Conservation (phyloP, 2,888 invertebrate genomes). For the Oxytorus armatus region DNA sequence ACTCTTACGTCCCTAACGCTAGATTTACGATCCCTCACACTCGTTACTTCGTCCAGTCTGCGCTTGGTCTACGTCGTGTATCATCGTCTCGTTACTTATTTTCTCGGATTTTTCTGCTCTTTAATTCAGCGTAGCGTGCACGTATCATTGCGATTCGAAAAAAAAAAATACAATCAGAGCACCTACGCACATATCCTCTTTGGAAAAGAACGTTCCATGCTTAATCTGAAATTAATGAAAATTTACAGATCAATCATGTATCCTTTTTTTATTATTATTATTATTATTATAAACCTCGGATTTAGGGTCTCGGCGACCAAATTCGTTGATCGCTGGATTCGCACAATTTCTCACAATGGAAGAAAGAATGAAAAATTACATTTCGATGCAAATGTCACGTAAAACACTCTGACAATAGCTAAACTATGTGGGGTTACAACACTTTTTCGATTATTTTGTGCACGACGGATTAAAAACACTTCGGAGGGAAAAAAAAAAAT, state of each 20-base stretch:
- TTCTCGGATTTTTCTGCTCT: conserved; percentile 12
- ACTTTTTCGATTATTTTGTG: conserved; percentile 14
- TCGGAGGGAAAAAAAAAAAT: conserved; percentile 3
- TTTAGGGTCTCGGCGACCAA: conserved; percentile 57
- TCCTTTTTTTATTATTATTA: conserved; percentile 3
- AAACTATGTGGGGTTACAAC: conserved; percentile 5
- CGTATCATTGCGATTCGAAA: neutral
- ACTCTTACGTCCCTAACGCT: conserved; percentile 35
- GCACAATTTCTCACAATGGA: conserved; percentile 1
- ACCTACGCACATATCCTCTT: conserved; percentile 46
- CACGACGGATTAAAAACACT: conserved; percentile 15
- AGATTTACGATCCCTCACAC: conserved; percentile 56
- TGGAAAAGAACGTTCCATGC: neutral
- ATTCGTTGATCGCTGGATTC: conserved; percentile 27
- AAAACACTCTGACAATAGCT: neutral
- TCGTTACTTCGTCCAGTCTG: conserved; percentile 51
- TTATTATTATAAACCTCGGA: conserved; percentile 41
- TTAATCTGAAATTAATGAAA: conserved; percentile 10
- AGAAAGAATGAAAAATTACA: conserved; percentile 14
- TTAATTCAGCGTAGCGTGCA: conserved; percentile 8
- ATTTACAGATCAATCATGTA: neutral
- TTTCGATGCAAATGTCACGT: conserved; percentile 4
- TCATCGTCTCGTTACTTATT: conserved; percentile 39
- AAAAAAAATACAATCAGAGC: neutral
- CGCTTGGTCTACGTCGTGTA: conserved; percentile 35